Conservation (phyloP, 2,797 vertebrate genomes). For the Catostomus latipinnis region DNA sequence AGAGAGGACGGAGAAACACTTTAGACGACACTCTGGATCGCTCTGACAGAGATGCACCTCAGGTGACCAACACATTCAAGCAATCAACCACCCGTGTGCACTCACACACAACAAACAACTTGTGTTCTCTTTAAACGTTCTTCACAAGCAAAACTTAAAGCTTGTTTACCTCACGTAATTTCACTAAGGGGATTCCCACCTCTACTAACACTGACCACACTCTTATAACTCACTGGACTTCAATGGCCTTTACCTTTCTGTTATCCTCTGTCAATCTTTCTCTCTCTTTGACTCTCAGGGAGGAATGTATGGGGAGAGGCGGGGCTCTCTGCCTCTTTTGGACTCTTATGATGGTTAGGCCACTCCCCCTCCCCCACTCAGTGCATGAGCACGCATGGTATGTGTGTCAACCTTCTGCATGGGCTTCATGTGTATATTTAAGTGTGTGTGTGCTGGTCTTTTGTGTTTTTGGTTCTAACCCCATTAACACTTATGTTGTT, state of each 20-base stretch:
- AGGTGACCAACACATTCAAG: constrained; percentile 75
- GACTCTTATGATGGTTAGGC: constrained; percentile 85
- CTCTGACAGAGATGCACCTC: constrained; percentile 84
- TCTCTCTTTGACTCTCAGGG: constrained; percentile 74
- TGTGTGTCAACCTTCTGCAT: constrained; percentile 77
- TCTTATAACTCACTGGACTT: constrained; percentile 45
- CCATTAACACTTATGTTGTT: constrained; percentile 21
- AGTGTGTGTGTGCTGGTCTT: constrained; percentile 18
- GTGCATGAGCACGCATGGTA: constrained; percentile 84
- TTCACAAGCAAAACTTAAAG: constrained; percentile 36
- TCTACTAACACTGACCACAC: constrained; percentile 50
- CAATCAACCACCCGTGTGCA: constrained; percentile 21
- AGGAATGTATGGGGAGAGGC: constrained; percentile 81
- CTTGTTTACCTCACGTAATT: constrained; percentile 46
- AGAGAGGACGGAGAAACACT: constrained; percentile 89
- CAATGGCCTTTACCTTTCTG: constrained; percentile 39
- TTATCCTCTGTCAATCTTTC: constrained; percentile 49
- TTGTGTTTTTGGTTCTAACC: constrained; percentile 49
- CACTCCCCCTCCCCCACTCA: constrained; percentile 75
- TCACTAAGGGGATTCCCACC: constrained; percentile 32
- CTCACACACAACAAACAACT: constrained; percentile 55
- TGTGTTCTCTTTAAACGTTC: constrained; percentile 59
- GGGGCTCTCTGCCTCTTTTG: constrained; percentile 80
- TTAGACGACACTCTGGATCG: constrained; percentile 88
- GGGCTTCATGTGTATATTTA: constrained; percentile 58